Conservation (phyloP, 2,113 vertebrate genomes). For the Ochotona curzoniae region DNA sequence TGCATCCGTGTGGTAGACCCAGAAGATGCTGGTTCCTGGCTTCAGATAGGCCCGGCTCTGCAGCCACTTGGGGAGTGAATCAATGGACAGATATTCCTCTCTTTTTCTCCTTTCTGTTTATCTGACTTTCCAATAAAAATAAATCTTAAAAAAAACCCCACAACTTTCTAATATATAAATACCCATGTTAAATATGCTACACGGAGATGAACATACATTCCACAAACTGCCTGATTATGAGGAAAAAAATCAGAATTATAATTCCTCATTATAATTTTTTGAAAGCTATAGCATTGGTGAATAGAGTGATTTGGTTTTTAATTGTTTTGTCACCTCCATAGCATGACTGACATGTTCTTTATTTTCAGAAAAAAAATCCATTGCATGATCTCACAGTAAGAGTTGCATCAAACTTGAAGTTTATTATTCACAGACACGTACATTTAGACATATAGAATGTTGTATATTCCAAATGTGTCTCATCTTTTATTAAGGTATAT, state of each 20-base stretch:
- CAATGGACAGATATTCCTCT: too few relatives aligned
- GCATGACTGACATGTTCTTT: not conserved
- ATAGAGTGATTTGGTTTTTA: not conserved
- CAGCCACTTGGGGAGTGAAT: too few relatives aligned
- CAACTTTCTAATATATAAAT: not conserved
- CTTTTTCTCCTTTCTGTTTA: too few relatives aligned
- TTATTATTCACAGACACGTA: constrained; percentile 40
- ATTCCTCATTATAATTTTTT: not conserved
- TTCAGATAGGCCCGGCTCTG: too few relatives aligned
- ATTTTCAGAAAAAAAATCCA: constrained; percentile 32
- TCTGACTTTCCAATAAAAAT: too few relatives aligned
- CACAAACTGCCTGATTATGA: not conserved
- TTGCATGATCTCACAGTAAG: not conserved
- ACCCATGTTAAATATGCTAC: not conserved
- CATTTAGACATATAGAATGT: not conserved
- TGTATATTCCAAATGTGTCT: constrained; percentile 34
- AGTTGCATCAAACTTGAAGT: not conserved
- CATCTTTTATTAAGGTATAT: constrained; percentile 8
- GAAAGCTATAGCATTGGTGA: not conserved
- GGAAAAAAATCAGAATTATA: not conserved
- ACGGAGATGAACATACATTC: not conserved
- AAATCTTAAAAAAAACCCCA: too few relatives aligned
- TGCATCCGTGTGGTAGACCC: too few relatives aligned
- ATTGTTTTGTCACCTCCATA: not conserved
- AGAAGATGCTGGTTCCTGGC: too few relatives aligned